These are phyloP conservation scores for Hipposideros larvatus DNA, from an alignment of 2,797 vertebrate species.

Conservation along the genomic window DNA sequence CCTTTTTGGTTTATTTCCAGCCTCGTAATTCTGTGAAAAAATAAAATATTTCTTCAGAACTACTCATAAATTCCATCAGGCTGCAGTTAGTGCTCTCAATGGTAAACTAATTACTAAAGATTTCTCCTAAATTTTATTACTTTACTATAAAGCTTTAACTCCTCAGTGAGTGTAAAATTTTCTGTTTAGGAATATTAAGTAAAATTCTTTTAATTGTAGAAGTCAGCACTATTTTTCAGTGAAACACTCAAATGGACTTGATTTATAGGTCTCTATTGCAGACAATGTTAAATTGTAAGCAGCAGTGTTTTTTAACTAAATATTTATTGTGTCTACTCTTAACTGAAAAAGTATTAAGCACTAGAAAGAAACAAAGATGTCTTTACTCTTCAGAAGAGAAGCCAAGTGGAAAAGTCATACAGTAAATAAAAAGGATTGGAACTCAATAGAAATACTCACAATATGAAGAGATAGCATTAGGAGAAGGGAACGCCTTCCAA, in stretches of 20 bases:
- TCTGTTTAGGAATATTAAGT: slow-evolving; percentile 48
- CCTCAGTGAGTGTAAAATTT: slow-evolving; percentile 39
- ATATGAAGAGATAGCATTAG: not conserved
- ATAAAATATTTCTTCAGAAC: slow-evolving; percentile 66
- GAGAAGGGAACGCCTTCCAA: not conserved
- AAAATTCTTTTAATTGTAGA: slow-evolving; percentile 54
- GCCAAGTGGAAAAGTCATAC: not conserved
- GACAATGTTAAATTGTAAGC: not conserved
- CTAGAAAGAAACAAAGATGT: not conserved
- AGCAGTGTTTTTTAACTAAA: not conserved
- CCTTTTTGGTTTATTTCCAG: slow-evolving; percentile 55
- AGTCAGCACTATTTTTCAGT: not conserved
- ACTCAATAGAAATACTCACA: not conserved
- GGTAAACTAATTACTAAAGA: slow-evolving; percentile 49
- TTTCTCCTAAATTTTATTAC: slow-evolving; percentile 53
- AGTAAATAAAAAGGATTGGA: not conserved
- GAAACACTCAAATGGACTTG: not conserved
- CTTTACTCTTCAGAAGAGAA: not conserved
- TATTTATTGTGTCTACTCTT: slow-evolving; percentile 4
- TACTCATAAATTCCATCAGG: slow-evolving; percentile 55
- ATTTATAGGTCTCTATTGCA: not conserved
- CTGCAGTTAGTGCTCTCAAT: slow-evolving; percentile 38
- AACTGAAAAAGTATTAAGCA: not conserved
- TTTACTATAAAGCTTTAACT: slow-evolving; percentile 46
- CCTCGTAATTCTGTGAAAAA: slow-evolving; percentile 60